Base-by-base conservation (phyloP, 1,140 invertebrate species). In the Zaprionus africanus region DNA sequence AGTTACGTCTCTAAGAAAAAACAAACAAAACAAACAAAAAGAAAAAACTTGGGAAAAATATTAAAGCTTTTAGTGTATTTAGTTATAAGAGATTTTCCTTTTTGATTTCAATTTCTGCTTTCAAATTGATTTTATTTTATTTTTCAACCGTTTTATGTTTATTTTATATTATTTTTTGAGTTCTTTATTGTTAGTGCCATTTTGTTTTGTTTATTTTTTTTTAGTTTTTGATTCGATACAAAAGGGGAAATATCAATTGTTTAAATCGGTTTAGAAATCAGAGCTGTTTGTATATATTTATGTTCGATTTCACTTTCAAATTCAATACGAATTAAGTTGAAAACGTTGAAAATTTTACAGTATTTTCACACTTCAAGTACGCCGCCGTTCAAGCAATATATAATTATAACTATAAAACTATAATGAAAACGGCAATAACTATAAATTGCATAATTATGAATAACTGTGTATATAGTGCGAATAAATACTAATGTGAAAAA, bases 361-460 rank as follows among this genome's bases (percentile, higher is more conserved):
- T 78, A 81, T 85, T 85, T 66, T 72, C 79, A 62, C 62, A 69
- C 51, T 28, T 69, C 58, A 72, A 64, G 28, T 62, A 82, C 43
- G 85, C 67, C 34, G 85, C 64, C 70, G 73, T 73, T 67, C 36
- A 88, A 87, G 83, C 83, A 87, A 88, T 87, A 87, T 46, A 46
- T 46, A 46, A 46, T 17, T 46, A 46, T 72, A 65, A 53, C 34
- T 49, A 73, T 72, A 66, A 46, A 46, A 82, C 53, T 28, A 70
- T 60, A 58, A 62, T 3, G n/a, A 76, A 62, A 70, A 88, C 80
- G 78, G 73, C 81, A 86, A 81, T 71, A 54, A 71, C 59, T 65
- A 76, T 60, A 76, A 34, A 22, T 38, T 53, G 31, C 46, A 60
- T 70, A 79, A 59, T 61, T 67, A 65, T 74, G 61, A 82, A 78